These are phyloP conservation scores for Amphiprion ocellaris DNA, from an alignment of 2,113 vertebrate species.

Conservation along the genomic window DNA sequence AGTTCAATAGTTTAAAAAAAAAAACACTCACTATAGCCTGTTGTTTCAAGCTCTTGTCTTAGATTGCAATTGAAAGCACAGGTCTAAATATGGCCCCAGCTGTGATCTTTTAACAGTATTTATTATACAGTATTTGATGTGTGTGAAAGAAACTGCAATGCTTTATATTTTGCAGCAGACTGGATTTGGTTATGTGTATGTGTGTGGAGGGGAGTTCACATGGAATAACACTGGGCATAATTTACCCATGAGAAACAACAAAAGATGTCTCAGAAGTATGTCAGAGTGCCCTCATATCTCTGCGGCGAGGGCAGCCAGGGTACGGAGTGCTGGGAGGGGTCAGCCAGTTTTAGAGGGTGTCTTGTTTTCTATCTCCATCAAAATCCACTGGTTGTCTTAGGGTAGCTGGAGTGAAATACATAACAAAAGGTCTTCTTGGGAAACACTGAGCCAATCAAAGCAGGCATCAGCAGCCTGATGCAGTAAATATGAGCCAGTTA, in stretches of 20 bases:
- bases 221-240: slow-evolving; percentile 66
- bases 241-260: slow-evolving; percentile 72
- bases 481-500: slow-evolving; percentile 65
- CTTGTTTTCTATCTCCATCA: slow-evolving; percentile 68
- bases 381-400: slow-evolving; percentile 60
- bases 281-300: slow-evolving; percentile 75
- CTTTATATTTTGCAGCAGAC: slow-evolving; percentile 45
- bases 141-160: slow-evolving; percentile 67
- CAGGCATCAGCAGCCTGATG: slow-evolving; percentile 57
- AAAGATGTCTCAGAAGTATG: slow-evolving; percentile 75
- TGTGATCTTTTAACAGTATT: slow-evolving; percentile 67
- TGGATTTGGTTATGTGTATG: slow-evolving; percentile 60
- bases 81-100: slow-evolving; percentile 53
- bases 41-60: slow-evolving; percentile 55
- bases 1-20: neutral
- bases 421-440: slow-evolving; percentile 56
- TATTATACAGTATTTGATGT: slow-evolving; percentile 72
- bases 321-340: slow-evolving; percentile 58
- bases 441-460: slow-evolving; percentile 57
- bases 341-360: slow-evolving; percentile 61
- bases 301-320: slow-evolving; percentile 52
- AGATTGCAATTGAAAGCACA: slow-evolving; percentile 30
- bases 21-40: slow-evolving; percentile 15
- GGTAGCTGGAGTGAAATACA: slow-evolving; percentile 55
- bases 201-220: slow-evolving; percentile 31